phyloP scores from a whole-genome alignment of 2,888 invertebrate genomes.

The Orthonychiurus folsomi region DNA sequence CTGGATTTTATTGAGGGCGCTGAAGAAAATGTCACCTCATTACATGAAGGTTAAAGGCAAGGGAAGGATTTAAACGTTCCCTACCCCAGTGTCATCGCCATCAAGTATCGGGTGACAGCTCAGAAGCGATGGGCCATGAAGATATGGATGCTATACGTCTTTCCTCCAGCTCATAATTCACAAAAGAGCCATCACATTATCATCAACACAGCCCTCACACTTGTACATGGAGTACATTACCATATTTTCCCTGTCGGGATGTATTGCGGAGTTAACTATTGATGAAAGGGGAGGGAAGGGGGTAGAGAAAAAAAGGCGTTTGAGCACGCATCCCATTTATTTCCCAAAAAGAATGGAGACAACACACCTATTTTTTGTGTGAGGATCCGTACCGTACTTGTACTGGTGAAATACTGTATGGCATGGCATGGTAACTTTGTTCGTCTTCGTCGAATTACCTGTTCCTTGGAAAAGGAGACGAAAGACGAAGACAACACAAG shows the following conservation, averaged over 20 bases:
- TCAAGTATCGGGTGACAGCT: neutral
- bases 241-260: neutral
- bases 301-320: neutral
- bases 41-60: no score
- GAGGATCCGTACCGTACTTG: no score
- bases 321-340: neutral
- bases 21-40: neutral
- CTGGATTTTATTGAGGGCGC: neutral
- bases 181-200: slow-evolving; percentile 1
- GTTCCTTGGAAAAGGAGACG: neutral
- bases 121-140: no score
- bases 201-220: neutral
- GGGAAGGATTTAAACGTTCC: neutral
- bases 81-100: no score
- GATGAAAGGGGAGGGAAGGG: neutral
- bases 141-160: no score
- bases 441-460: neutral
- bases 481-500: no score
- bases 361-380: neutral
- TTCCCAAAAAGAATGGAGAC: neutral
- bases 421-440: neutral
- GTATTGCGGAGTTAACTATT: neutral
- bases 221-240: neutral
- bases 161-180: neutral
- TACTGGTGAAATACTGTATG: neutral